phyloP scores from a whole-genome alignment of 1,140 invertebrate genomes.

The Danaus plexippus region DNA sequence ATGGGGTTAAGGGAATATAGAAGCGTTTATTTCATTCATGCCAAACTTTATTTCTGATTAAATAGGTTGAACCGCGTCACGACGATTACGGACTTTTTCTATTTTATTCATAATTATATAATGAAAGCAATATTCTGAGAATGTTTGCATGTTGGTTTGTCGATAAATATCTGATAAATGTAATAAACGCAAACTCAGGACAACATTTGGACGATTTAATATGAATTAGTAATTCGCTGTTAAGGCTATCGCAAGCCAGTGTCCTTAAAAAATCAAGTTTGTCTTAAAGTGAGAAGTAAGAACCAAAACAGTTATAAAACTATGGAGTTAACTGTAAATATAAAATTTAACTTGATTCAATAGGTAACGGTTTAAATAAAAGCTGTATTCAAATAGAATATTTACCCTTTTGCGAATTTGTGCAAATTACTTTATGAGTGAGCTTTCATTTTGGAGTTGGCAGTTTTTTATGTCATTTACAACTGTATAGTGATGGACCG shows the following conservation, averaged over 20 bases:
- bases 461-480: slow-evolving; percentile 53
- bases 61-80: no score
- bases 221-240: no score
- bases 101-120: no score
- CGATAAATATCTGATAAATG: no score
- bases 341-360: slow-evolving; percentile 36
- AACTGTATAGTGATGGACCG: slow-evolving; percentile 38
- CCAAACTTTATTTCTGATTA: not conserved
- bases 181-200: no score
- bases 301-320: slow-evolving; percentile 36
- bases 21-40: slow-evolving; percentile 66
- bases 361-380: slow-evolving; percentile 50
- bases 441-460: slow-evolving; percentile 42
- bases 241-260: not conserved
- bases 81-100: no score
- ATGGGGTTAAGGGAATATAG: slow-evolving; percentile 66
- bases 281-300: not conserved
- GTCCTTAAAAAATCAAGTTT: slow-evolving; percentile 1
- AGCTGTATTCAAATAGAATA: slow-evolving; percentile 36
- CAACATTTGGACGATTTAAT: no score
- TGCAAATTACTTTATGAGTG: slow-evolving; percentile 68
- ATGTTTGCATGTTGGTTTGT: no score
- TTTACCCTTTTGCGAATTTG: slow-evolving; percentile 68
- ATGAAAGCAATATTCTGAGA: no score
- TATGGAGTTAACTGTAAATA: slow-evolving; percentile 40